phyloP scores from a whole-genome alignment of 2,797 vertebrate genomes.

The Karalla daura region DNA sequence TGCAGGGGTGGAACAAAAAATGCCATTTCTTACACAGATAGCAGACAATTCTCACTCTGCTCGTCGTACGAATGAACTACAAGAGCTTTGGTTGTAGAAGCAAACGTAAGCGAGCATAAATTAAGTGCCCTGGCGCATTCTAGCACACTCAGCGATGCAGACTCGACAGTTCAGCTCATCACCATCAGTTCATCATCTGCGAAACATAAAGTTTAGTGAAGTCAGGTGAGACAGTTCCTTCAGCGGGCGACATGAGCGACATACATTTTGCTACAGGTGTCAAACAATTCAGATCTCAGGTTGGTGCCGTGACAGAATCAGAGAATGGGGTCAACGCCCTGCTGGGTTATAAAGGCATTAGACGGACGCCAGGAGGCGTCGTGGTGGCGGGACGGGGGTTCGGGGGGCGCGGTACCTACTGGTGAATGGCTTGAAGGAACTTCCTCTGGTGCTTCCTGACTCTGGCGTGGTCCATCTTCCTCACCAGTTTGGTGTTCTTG shows the following conservation, averaged over 20 bases:
- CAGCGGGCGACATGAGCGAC: constrained; percentile 14
- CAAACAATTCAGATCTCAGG: constrained; percentile 88
- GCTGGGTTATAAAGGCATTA: constrained; percentile 3
- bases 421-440: constrained; percentile 99
- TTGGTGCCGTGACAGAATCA: constrained; percentile 36
- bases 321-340: constrained; percentile 30
- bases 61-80: constrained; percentile 13
- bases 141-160: constrained; percentile 10
- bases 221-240: constrained; percentile 31
- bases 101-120: neutral
- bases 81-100: constrained; percentile 9
- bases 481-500: constrained; percentile 99
- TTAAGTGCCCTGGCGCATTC: neutral
- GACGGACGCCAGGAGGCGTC: neutral
- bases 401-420: constrained; percentile 88
- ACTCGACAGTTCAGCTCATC: constrained; percentile 24
- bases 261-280: constrained; percentile 86
- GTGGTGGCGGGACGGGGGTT: neutral
- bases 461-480: constrained; percentile 99
- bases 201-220: constrained; percentile 40
- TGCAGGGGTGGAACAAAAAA: constrained; percentile 15
- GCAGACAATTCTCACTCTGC: constrained; percentile 9
- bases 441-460: constrained; percentile 99
- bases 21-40: constrained; percentile 29
- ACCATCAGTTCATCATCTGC: constrained; percentile 33